phyloP scores from a whole-genome alignment of 2,888 invertebrate species.

The Lobophora halterata region DNA sequence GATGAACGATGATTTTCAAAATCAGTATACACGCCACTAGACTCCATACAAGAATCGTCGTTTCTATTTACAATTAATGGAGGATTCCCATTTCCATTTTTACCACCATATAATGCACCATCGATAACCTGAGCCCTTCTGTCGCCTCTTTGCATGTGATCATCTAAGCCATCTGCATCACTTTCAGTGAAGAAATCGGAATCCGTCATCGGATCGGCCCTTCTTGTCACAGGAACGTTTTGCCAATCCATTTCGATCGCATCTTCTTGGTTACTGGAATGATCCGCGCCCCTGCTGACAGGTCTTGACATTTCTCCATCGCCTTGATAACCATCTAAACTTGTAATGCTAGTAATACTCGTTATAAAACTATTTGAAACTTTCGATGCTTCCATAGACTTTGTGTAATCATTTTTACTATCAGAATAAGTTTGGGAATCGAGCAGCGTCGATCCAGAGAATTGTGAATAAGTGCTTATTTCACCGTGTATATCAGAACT shows the following conservation, averaged over 20 bases:
- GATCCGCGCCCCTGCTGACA: slow-evolving; percentile 90
- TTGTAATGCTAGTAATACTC: slow-evolving; percentile 94
- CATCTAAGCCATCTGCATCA: slow-evolving; percentile 92
- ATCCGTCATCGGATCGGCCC: slow-evolving; percentile 93
- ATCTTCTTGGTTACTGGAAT: slow-evolving; percentile 82
- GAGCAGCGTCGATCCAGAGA: slow-evolving; percentile 71
- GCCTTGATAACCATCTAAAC: slow-evolving; percentile 96
- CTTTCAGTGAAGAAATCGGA: slow-evolving; percentile 95
- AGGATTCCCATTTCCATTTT: slow-evolving; percentile 77
- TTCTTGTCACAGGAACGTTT: slow-evolving; percentile 82
- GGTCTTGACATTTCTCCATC: slow-evolving; percentile 94
- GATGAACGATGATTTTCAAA: slow-evolving; percentile 84
- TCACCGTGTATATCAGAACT: slow-evolving; percentile 84
- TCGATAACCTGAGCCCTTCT: slow-evolving; percentile 92
- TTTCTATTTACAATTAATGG: slow-evolving; percentile 79
- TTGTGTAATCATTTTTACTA: slow-evolving; percentile 81
- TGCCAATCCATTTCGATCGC: slow-evolving; percentile 79
- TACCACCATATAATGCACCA: slow-evolving; percentile 92
- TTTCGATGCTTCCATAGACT: slow-evolving; percentile 83
- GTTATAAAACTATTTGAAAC: slow-evolving; percentile 90
- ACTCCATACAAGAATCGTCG: slow-evolving; percentile 93
- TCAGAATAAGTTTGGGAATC: slow-evolving; percentile 80
- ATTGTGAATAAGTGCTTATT: slow-evolving; percentile 77
- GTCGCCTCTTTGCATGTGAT: slow-evolving; percentile 85
- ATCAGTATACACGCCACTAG: slow-evolving; percentile 93